phyloP scores from a whole-genome alignment of 2,797 vertebrate species.

The Rhinophrynus dorsalis region DNA sequence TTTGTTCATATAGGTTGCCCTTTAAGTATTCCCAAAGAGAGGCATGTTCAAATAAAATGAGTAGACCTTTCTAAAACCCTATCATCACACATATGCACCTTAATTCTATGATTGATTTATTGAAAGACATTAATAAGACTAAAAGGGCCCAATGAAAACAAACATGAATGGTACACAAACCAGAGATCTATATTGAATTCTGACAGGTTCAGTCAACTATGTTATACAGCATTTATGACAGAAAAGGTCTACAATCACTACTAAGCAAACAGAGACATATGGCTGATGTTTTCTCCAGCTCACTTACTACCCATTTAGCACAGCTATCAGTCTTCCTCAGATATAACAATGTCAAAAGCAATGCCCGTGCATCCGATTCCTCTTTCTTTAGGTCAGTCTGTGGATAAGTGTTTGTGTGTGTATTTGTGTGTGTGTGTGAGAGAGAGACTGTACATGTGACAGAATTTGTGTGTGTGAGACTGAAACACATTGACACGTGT shows the following conservation, averaged over 20 bases:
- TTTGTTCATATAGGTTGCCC: too few relatives aligned
- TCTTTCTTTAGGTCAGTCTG: conserved; percentile 6
- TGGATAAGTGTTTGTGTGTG: too few relatives aligned
- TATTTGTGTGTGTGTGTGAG: background rate
- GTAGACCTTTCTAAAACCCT: too few relatives aligned
- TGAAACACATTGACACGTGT: too few relatives aligned
- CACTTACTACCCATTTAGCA: conserved; percentile 36
- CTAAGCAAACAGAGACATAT: conserved; percentile 42
- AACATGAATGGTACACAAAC: conserved; percentile 1
- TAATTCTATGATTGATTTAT: conserved; percentile 3
- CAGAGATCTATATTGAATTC: background rate
- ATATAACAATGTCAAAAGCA: conserved; percentile 30
- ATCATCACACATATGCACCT: background rate
- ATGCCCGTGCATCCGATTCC: conserved; percentile 5
- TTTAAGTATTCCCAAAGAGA: too few relatives aligned
- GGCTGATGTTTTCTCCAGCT: conserved; percentile 12
- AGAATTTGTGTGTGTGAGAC: too few relatives aligned
- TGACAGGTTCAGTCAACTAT: conserved; percentile 19
- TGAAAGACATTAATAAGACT: background rate
- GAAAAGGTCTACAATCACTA: conserved; percentile 27
- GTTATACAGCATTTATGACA: conserved; percentile 18
- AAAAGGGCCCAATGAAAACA: background rate
- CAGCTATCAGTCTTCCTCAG: conserved; percentile 31
- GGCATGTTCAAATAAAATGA: background rate
- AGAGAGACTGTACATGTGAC: too few relatives aligned